A percentile compares a stretch with the other conserved stretches of the same genome.
These are phyloP conservation scores for Lasaia peninsularis DNA, from an alignment of 1,140 invertebrate genomes.

Conservation along the genomic window DNA sequence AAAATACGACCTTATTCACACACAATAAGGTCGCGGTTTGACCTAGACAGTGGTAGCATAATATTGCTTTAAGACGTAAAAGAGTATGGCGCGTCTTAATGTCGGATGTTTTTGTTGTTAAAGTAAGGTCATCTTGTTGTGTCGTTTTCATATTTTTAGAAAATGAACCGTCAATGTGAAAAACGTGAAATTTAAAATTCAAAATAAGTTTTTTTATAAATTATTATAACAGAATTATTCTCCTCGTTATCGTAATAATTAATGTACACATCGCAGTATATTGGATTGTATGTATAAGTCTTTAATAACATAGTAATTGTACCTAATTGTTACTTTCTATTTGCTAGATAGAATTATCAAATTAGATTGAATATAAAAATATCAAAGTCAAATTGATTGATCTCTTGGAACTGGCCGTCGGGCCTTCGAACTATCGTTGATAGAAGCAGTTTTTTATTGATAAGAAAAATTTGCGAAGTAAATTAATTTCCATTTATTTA, in stretches of 20 bases:
- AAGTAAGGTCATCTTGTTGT: constrained; percentile 60
- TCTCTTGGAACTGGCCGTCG: constrained; percentile 35
- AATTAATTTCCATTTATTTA: background rate
- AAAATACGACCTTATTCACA: too few relatives aligned
- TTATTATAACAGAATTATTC: constrained; percentile 67
- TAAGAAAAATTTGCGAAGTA: background rate
- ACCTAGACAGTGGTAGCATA: too few relatives aligned
- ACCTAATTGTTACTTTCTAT: constrained; percentile 76
- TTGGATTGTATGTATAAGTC: constrained; percentile 64
- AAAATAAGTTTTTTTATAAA: constrained; percentile 45
- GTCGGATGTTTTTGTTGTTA: constrained; percentile 13
- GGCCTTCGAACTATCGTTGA: constrained; percentile 6
- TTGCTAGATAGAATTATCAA: constrained; percentile 76
- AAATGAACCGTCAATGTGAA: constrained; percentile 52
- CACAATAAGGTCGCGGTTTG: too few relatives aligned
- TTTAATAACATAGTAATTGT: constrained; percentile 57
- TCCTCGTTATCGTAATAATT: constrained; percentile 63
- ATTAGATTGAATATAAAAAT: constrained; percentile 68
- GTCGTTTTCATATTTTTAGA: constrained; percentile 70
- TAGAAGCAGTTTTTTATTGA: constrained; percentile 2
- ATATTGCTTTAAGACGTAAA: too few relatives aligned
- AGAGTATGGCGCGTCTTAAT: background rate
- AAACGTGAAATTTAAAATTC: constrained; percentile 44
- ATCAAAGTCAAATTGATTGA: constrained; percentile 57
- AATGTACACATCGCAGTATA: constrained; percentile 64